phyloP scores from a whole-genome alignment of 2,888 invertebrate genomes.

The Caenorhabditis angaria region DNA sequence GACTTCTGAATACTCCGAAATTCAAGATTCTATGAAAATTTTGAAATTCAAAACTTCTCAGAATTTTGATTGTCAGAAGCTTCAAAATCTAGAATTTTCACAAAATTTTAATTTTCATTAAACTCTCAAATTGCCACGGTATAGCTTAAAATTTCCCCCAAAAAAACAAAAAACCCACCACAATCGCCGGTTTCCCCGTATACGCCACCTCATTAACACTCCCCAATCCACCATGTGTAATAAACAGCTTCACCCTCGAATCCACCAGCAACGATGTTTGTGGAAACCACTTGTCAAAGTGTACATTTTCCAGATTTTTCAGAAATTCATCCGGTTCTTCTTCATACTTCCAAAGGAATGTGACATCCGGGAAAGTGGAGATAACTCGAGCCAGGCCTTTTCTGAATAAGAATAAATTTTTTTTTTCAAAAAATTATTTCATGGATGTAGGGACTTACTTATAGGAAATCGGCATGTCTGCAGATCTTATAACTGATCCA shows the following conservation, averaged over 20 bases:
- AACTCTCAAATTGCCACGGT: not conserved
- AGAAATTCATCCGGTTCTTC: not conserved
- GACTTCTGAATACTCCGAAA: no score
- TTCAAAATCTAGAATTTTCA: no score
- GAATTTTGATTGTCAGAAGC: no score
- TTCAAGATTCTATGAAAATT: no score
- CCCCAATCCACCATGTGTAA: constrained; percentile 50
- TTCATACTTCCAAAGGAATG: constrained; percentile 6
- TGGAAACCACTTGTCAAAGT: constrained; percentile 5
- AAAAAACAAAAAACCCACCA: constrained; percentile 6
- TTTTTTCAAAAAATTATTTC: not conserved
- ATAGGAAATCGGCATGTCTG: constrained; percentile 26
- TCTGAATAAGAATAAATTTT: not conserved
- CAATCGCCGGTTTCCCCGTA: constrained; percentile 37
- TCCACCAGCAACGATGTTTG: constrained; percentile 9
- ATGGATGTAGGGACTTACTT: constrained; percentile 8
- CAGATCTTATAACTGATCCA: constrained; percentile 35
- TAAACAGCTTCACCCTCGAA: constrained; percentile 33
- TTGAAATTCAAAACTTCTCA: no score
- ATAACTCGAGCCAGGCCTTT: not conserved
- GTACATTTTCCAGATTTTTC: not conserved
- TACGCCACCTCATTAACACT: constrained; percentile 43
- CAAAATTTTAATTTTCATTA: no score
- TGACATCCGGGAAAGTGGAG: not conserved
- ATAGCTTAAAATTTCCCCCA: no score